Percentiles rank a stretch among this genome's conserved stretches.
These are phyloP conservation scores for Petaurus breviceps DNA, from an alignment of 2,113 vertebrate species.

Conservation along the genomic window DNA sequence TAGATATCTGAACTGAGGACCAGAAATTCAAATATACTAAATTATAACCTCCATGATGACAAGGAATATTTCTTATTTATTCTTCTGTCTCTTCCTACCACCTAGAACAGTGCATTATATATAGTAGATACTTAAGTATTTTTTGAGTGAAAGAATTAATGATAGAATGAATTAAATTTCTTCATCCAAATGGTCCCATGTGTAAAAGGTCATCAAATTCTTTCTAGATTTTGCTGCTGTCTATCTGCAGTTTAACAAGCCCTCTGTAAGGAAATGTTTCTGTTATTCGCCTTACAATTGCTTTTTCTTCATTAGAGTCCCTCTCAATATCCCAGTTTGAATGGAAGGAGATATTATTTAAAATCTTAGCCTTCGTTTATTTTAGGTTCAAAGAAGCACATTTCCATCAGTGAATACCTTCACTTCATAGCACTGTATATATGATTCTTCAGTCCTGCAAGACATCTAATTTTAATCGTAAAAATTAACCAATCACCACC, in stretches of 20 bases:
- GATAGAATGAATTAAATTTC: background rate
- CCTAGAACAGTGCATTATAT: background rate
- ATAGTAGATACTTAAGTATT: background rate
- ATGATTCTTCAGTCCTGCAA: background rate
- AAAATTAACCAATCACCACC: background rate
- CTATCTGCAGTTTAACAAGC: slow-evolving; percentile 5
- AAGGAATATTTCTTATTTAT: background rate
- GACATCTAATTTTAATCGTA: background rate
- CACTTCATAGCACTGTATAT: background rate
- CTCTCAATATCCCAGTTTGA: background rate
- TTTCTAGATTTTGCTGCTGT: background rate
- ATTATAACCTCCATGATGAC: background rate
- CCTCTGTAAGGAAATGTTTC: background rate
- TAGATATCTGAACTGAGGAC: background rate
- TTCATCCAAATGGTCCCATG: slow-evolving; percentile 12
- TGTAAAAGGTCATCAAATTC: background rate
- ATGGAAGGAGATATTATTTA: background rate
- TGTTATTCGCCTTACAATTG: background rate
- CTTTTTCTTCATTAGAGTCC: background rate
- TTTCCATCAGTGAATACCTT: background rate
- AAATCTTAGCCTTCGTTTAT: background rate
- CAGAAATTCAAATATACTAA: slow-evolving; percentile 34
- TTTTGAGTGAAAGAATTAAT: background rate
- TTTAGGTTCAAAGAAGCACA: background rate
- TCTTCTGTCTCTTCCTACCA: background rate